phyloP scores from a whole-genome alignment of 2,113 vertebrate species.

The Pelobates fuscus region DNA sequence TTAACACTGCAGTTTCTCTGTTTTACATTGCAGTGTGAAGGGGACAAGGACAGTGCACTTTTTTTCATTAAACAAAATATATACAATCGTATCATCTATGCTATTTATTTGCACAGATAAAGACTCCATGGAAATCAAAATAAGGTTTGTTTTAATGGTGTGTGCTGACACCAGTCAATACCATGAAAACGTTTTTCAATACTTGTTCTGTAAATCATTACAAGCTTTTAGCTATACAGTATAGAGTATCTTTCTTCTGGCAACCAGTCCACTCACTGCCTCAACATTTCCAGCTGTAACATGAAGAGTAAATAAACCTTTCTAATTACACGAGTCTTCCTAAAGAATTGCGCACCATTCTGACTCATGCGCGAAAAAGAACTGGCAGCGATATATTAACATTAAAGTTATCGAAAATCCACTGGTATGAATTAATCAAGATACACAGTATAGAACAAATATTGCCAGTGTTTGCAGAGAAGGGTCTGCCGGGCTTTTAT shows the following conservation, averaged over 20 bases:
- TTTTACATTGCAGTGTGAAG: no score
- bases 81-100: not conserved
- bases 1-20: no score
- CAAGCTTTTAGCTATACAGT: slow-evolving; percentile 6
- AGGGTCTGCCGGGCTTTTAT: no score
- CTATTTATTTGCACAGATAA: slow-evolving; percentile 16
- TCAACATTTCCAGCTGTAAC: not conserved
- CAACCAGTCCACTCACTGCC: not conserved
- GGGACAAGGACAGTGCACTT: no score
- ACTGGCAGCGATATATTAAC: no score
- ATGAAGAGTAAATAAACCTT: not conserved
- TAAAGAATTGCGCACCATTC: not conserved
- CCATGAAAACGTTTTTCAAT: slow-evolving; percentile 2
- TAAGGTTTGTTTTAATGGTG: slow-evolving; percentile 12
- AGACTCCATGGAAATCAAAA: not conserved
- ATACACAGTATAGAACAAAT: no score
- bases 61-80: not conserved
- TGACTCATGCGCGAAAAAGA: not conserved
- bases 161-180: slow-evolving; percentile 17
- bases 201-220: slow-evolving; percentile 7
- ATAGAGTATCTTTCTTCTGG: not conserved
- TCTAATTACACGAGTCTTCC: not conserved
- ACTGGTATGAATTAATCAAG: not conserved
- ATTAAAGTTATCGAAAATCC: no score
- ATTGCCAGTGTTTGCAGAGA: no score